Base-by-base conservation (phyloP, 2,113 vertebrate species). In the Myrmecophaga tridactyla region DNA sequence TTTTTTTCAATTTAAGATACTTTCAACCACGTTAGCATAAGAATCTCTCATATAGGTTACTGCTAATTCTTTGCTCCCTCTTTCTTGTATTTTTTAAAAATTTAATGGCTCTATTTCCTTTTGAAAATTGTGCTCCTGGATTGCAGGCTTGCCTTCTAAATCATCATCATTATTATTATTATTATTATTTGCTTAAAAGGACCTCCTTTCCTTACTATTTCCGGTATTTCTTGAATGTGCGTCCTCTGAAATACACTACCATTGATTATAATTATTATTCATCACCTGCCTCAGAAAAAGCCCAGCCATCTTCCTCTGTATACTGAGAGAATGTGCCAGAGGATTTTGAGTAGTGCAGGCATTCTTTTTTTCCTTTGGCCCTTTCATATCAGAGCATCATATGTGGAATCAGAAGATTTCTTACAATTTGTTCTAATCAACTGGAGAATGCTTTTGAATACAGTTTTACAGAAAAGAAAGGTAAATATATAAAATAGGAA, bases 211-310 rank as follows among this genome's bases (percentile, higher is more conserved):
- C 13, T 8, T 76, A 70, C 10, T 89, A 56, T 90, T 88, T 90
- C 41, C 81, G 56, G 62, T 69, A 70, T 36, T 81, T 86, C 76
- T 80, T 88, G 56, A 86, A 89, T 81, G 15, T 80, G 8, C 86
- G 34, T 65, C 67, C 67, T 90, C 75, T 86, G 25, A 82, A 93
- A 72, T 80, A 78, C 1, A 34, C 8, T 43, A 60, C 41, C 34
- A 75, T 94, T 95, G 31, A 41, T 93, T 90, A 48, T 21, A 94
- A 86, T 92, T 86, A 65, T 48, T 86, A 31, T 67, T 86, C 41
- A 63, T 36, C 48, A 70, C 53, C 29, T 63, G 67, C 31, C 58
- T n/a, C 51, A 73, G 63, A 72, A 60, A 6, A 29, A 41, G 7
- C 51, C 25, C 85, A 67, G 73, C 76, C 13, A 75, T 87, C 85